A percentile compares a stretch with the other conserved stretches of the same genome.
phyloP scores from a whole-genome alignment of 2,113 vertebrate genomes.

The Caranx ignobilis region DNA sequence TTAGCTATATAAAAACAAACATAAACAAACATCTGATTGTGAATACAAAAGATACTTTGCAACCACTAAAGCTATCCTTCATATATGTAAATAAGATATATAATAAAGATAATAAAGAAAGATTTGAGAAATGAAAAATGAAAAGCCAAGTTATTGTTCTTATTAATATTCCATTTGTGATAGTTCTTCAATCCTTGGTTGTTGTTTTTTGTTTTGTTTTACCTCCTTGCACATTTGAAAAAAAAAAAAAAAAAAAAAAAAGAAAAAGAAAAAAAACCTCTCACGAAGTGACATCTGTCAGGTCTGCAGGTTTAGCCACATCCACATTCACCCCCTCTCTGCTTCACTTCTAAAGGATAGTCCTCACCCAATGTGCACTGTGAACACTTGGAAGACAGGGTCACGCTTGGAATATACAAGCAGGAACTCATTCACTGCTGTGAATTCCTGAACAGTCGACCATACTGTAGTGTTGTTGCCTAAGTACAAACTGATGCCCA shows the following conservation, averaged over 20 bases:
- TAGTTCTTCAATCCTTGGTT: too few species aligned
- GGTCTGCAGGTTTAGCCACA: not conserved
- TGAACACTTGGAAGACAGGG: conserved; percentile 16
- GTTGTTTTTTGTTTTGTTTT: too few species aligned
- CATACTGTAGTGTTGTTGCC: conserved; percentile 8
- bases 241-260: not conserved
- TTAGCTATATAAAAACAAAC: too few species aligned
- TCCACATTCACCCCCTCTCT: not conserved
- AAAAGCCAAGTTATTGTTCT: too few species aligned
- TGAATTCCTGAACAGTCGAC: conserved; percentile 24
- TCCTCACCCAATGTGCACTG: not conserved
- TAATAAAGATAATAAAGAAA: too few species aligned
- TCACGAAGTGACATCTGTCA: not conserved
- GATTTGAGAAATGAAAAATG: too few species aligned
- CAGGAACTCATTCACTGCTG: not conserved
- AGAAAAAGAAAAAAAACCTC: not conserved
- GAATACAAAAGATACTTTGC: too few species aligned
- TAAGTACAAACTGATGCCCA: conserved; percentile 5
- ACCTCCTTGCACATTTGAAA: too few species aligned
- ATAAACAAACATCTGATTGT: too few species aligned
- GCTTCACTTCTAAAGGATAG: conserved; percentile 4
- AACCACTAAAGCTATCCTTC: too few species aligned
- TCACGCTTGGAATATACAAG: conserved; percentile 26
- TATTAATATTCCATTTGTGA: too few species aligned
- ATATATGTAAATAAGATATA: too few species aligned